A percentile compares a stretch with the other conserved stretches of the same genome.
These are phyloP conservation scores for Notodonta dromedarius DNA, from an alignment of 2,888 invertebrate genomes.

Conservation along the genomic window DNA sequence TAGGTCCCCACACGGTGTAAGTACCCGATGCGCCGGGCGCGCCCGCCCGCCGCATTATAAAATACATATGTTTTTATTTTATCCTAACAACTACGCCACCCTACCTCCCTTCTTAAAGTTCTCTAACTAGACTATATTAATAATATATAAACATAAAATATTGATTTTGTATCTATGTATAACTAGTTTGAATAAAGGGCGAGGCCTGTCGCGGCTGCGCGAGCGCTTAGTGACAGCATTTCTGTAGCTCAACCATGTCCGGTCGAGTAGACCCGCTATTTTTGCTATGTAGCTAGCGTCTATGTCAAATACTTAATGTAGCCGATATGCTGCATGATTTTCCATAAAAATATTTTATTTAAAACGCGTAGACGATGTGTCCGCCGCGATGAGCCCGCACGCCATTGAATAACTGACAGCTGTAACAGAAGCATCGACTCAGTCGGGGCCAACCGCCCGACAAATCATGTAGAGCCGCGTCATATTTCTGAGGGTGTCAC, in stretches of 20 bases:
- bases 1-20: constrained; percentile 67
- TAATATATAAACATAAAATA: background rate
- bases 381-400: background rate
- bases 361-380: background rate
- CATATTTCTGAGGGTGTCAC: too few species aligned
- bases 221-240: too few species aligned
- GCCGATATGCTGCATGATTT: too few species aligned
- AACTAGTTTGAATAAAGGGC: background rate
- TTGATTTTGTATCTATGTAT: background rate
- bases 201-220: background rate
- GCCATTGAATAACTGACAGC: background rate
- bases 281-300: too few species aligned
- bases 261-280: too few species aligned
- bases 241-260: too few species aligned
- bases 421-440: background rate
- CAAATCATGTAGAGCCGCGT: too few species aligned
- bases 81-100: constrained; percentile 5
- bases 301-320: too few species aligned
- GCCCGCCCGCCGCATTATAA: background rate
- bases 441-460: too few species aligned
- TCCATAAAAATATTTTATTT: too few species aligned
- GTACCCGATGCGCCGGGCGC: constrained; percentile 57
- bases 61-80: constrained; percentile 7
- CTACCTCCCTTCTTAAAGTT: constrained; percentile 10
- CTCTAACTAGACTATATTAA: constrained; percentile 5